phyloP scores from a whole-genome alignment of 2,113 vertebrate species.

The Gila orcuttii region DNA sequence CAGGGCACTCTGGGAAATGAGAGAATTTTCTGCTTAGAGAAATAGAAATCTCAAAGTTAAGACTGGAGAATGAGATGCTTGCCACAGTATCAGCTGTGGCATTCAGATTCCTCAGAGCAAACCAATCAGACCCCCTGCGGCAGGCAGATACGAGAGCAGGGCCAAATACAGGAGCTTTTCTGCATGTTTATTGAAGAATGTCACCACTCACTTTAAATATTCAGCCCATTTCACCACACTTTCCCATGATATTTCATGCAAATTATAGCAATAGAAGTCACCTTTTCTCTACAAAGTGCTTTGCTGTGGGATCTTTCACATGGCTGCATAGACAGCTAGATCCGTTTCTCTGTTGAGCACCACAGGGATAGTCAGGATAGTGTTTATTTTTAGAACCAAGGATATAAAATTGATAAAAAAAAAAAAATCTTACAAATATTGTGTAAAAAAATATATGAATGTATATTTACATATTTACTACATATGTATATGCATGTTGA shows the following conservation, averaged over 20 bases:
- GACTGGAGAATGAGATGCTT: not conserved
- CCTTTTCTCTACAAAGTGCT: not conserved
- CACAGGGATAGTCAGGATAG: no score
- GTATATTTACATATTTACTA: no score
- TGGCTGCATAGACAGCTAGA: not conserved
- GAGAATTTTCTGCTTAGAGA: slow-evolving; percentile 17
- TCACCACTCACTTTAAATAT: slow-evolving; percentile 18
- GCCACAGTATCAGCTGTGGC: not conserved
- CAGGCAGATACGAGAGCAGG: not conserved
- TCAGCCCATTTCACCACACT: not conserved
- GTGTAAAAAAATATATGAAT: no score
- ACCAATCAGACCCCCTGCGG: slow-evolving; percentile 25
- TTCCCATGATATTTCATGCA: slow-evolving; percentile 9
- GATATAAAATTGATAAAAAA: no score
- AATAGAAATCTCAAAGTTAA: slow-evolving; percentile 17
- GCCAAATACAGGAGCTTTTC: not conserved
- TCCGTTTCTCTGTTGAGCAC: not conserved
- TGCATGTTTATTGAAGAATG: slow-evolving; percentile 37
- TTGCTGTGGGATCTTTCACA: not conserved
- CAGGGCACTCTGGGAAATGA: slow-evolving; percentile 49
- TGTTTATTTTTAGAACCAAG: no score
- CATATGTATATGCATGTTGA: no score
- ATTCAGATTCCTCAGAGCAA: slow-evolving; percentile 15
- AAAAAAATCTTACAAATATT: no score
- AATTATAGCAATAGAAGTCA: slow-evolving; percentile 6